A percentile compares a stretch with the other conserved stretches of the same genome.
These are phyloP conservation scores for Caenorhabditis uteleia DNA, from an alignment of 2,888 invertebrate genomes.

Conservation along the genomic window DNA sequence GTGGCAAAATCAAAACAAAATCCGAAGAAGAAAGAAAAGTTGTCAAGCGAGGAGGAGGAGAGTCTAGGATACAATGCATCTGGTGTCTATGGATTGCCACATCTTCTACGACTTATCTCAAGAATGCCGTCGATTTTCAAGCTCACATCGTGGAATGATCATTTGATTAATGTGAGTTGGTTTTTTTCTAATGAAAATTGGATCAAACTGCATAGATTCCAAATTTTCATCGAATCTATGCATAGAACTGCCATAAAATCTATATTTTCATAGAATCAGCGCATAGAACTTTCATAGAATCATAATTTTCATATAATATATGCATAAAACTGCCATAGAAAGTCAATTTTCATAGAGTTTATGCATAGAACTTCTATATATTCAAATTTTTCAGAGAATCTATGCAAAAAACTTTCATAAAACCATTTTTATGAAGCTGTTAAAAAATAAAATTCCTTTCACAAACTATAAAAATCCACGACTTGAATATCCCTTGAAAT, in stretches of 20 bases:
- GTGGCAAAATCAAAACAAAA: slow-evolving; percentile 1
- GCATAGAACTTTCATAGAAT: too few relatives aligned
- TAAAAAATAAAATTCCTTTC: neutral
- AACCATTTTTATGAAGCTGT: neutral
- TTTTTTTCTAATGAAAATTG: neutral
- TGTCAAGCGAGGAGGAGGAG: neutral
- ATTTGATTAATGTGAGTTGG: slow-evolving; percentile 14
- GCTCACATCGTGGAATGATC: slow-evolving; percentile 22
- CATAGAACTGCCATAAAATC: too few relatives aligned
- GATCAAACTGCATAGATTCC: too few relatives aligned
- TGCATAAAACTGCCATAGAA: too few relatives aligned
- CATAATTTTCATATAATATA: neutral
- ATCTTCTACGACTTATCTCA: slow-evolving; percentile 37
- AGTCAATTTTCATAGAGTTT: neutral
- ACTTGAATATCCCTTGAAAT: neutral
- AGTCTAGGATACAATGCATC: neutral
- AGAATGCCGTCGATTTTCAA: slow-evolving; percentile 19
- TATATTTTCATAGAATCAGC: neutral
- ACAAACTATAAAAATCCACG: too few relatives aligned
- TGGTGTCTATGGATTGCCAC: slow-evolving; percentile 42
- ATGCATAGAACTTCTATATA: too few relatives aligned
- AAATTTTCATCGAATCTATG: neutral
- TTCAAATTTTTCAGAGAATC: neutral
- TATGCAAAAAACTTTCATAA: too few relatives aligned
- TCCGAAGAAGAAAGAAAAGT: too few relatives aligned